Evolutionary conservation across 2,113 vertebrate genomes (phyloP).

Genomic region (Phoenicopterus ruber): DNA sequence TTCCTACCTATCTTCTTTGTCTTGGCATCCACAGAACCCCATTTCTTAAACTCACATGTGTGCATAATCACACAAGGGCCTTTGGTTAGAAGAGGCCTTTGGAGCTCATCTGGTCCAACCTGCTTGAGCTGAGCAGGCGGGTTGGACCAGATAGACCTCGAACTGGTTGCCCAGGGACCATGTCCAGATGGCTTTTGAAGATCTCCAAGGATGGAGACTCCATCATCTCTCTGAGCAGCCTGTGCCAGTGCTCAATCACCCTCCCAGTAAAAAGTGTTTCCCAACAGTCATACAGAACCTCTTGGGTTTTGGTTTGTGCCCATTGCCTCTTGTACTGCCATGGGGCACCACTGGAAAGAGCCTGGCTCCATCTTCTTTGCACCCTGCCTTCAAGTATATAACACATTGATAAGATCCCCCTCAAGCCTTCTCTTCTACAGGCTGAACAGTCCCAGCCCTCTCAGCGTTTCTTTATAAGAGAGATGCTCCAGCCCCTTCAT

Average conservation of each 20-base stretch:
- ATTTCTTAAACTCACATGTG: background rate
- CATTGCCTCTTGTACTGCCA: background rate
- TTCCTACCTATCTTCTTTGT: background rate
- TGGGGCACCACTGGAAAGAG: too few species aligned
- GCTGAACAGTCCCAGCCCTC: too few species aligned
- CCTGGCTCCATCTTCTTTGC: background rate
- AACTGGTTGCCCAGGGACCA: too few species aligned
- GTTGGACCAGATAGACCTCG: background rate
- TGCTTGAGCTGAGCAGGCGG: background rate
- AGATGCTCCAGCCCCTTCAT: too few species aligned
- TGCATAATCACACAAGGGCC: background rate
- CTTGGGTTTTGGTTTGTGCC: background rate
- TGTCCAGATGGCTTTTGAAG: background rate
- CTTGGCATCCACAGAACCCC: background rate
- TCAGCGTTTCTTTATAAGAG: too few species aligned
- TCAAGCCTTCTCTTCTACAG: too few species aligned
- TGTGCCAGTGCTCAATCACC: background rate
- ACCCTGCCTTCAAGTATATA: background rate
- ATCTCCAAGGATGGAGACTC: background rate
- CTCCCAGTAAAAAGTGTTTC: background rate
- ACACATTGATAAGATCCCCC: background rate
- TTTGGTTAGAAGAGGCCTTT: background rate
- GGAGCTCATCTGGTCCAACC: background rate
- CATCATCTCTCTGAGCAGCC: background rate
- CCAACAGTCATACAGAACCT: background rate